A percentile compares a stretch with the other conserved stretches of the same genome.
These are phyloP conservation scores for Theodoxus fluviatilis DNA, from an alignment of 2,888 invertebrate genomes.

Conservation along the genomic window DNA sequence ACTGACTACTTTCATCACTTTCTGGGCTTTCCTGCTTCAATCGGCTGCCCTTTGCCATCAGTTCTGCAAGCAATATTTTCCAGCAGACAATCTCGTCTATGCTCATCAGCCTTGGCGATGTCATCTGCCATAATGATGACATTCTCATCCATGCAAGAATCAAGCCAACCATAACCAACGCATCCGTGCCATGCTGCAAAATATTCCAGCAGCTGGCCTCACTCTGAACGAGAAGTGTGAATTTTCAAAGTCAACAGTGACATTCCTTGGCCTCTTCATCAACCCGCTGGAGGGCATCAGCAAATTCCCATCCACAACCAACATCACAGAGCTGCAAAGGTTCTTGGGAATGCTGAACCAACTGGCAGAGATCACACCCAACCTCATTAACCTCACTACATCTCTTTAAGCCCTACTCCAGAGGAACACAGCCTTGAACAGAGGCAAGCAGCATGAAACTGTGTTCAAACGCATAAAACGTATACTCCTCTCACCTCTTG, in stretches of 20 bases:
- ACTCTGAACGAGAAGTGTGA: constrained; percentile 15
- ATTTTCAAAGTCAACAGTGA: background rate
- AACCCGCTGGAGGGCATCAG: background rate
- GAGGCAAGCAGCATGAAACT: background rate
- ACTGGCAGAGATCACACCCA: background rate
- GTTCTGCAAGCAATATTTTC: constrained; percentile 9
- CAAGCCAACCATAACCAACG: constrained; percentile 6
- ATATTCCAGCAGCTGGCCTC: constrained; percentile 7
- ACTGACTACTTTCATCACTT: background rate
- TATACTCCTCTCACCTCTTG: background rate
- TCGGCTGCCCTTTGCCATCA: constrained; percentile 5
- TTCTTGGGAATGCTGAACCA: constrained; percentile 18
- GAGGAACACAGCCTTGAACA: background rate
- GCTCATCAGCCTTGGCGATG: background rate
- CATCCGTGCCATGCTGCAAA: background rate
- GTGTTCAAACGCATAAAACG: too few species aligned
- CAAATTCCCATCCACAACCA: background rate
- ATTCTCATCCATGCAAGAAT: background rate
- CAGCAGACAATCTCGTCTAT: background rate
- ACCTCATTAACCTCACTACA: constrained; percentile 1
- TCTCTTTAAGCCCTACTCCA: too few species aligned
- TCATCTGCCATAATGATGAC: constrained; percentile 1
- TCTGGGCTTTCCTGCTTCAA: background rate
- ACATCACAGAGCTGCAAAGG: background rate
- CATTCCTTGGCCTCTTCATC: constrained; percentile 2